A percentile compares a stretch with the other conserved stretches of the same genome.
Evolutionary conservation across 2,888 invertebrate genomes (phyloP).

Genomic region (Caenorhabditis wallacei): DNA sequence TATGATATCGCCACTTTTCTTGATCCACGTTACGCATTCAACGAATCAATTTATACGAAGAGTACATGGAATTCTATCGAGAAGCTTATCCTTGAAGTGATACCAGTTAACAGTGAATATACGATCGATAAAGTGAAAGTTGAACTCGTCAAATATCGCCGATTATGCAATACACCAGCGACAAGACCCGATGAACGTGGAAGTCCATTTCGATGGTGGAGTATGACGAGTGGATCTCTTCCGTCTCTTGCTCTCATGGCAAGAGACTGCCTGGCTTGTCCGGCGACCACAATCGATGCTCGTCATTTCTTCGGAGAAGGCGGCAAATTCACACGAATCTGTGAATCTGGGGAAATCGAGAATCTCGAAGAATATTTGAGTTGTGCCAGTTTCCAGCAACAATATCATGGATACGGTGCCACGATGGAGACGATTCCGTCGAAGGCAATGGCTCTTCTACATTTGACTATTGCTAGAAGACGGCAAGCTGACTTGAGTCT

Average conservation of each 20-base stretch:
- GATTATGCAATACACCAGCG: neutral
- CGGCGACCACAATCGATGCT: conserved; percentile 8
- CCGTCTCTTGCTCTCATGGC: neutral
- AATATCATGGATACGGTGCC: too few species aligned
- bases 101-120: too few species aligned
- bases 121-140: too few species aligned
- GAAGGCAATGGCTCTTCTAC: too few species aligned
- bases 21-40: conserved; percentile 9
- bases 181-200: neutral
- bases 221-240: neutral
- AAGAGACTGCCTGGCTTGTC: conserved; percentile 1
- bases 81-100: neutral
- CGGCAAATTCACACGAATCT: neutral
- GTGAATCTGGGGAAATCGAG: too few species aligned
- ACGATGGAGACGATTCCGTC: neutral
- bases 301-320: neutral
- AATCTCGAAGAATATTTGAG: neutral
- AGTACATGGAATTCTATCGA: neutral
- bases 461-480: too few species aligned
- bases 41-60: neutral
- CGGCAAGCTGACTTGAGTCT: too few species aligned
- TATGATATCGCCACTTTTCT: conserved; percentile 1
- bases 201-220: conserved; percentile 16
- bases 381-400: neutral
- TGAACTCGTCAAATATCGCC: neutral